Evolutionary conservation across 2,797 vertebrate genomes (phyloP), one percentile per base, ranked within the genome.

Genomic region (Atherinosoma microstoma): DNA sequence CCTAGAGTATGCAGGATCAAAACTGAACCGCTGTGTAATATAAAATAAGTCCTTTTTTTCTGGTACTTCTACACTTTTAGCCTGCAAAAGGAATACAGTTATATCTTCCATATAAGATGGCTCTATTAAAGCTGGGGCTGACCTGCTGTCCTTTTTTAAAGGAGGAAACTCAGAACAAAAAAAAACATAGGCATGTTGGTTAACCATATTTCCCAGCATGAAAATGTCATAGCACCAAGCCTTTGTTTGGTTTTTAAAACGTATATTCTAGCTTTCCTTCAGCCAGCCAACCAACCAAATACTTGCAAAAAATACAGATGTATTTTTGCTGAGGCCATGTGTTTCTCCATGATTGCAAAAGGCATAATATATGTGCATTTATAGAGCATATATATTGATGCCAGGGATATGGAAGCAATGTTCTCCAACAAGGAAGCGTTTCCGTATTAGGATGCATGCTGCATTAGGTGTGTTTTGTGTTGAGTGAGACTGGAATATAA

Each of bases 241-340:
- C 63, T 56, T 16, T 66, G 49, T 76, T 72, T 76, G 5, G n/a
- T 70, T 68, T 65, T 29, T n/a, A 2, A 67, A 34, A 75, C 30
- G 38, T 71, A 66, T 73, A 64, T 73, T 83, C 69, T 27, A 65
- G 58, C 24, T 65, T 1, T 45, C 73, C 76, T 7, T 0, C n/a
- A n/a, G n/a, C n/a, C 15, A 73, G 80, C 84, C 61, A 73, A 36
- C 1, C 13, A 73, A 79, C 75, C 64, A 71, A 56, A 70, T 81
- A 13, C 49, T 16, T 20, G n/a, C 27, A 42, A 5, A 61, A 53
- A 35, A 47, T 29, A 30, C 9, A 36, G 13, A 57, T 29, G 36
- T 49, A 27, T 58, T 83, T 81, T 56, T 78, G 83, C 82, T 82
- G 82, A 86, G 51, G 18, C 40, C 16, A 47, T 64, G 36, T 11